Percentiles rank a stretch among this genome's conserved stretches.
Conservation (phyloP, 1,140 invertebrate species). For the Drosophila yakuba region DNA sequence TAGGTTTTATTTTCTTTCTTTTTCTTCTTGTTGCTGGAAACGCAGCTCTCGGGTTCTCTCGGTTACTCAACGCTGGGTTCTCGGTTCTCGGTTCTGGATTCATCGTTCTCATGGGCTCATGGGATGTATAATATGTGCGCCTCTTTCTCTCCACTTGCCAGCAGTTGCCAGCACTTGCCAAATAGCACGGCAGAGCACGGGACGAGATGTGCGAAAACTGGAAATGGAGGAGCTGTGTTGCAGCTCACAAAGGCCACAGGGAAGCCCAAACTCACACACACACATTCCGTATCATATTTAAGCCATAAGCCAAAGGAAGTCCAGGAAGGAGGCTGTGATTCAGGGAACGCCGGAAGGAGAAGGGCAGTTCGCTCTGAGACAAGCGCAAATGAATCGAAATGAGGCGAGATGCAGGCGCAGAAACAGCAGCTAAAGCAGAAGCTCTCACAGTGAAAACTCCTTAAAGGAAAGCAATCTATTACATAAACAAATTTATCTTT, state of each 20-base stretch:
- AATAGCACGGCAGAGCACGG: conserved; percentile 54
- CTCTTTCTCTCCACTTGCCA: conserved; percentile 49
- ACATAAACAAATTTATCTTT: too few relatives aligned
- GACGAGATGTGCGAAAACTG: conserved; percentile 61
- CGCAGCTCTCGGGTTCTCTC: conserved; percentile 48
- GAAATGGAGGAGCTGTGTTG: conserved; percentile 66
- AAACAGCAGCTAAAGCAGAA: conserved; percentile 23
- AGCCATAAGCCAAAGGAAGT: not conserved
- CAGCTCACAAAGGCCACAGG: conserved; percentile 40
- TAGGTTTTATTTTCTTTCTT: not conserved
- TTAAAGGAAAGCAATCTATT: too few relatives aligned
- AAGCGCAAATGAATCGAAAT: conserved; percentile 68
- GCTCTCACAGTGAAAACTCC: conserved; percentile 13
- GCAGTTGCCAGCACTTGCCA: conserved; percentile 69
- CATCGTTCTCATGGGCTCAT: conserved; percentile 5
- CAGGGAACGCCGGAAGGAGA: not conserved
- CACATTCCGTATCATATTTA: not conserved
- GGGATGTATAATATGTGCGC: not conserved
- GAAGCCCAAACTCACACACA: conserved; percentile 29
- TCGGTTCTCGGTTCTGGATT: conserved; percentile 3
- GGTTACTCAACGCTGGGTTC: conserved; percentile 10
- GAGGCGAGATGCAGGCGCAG: conserved; percentile 62
- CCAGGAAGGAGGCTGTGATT: conserved; percentile 10
- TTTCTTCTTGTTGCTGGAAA: conserved; percentile 3
- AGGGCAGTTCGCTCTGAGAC: conserved; percentile 9